Conservation (phyloP, 1,140 invertebrate genomes). For the Drepana arcuata region DNA sequence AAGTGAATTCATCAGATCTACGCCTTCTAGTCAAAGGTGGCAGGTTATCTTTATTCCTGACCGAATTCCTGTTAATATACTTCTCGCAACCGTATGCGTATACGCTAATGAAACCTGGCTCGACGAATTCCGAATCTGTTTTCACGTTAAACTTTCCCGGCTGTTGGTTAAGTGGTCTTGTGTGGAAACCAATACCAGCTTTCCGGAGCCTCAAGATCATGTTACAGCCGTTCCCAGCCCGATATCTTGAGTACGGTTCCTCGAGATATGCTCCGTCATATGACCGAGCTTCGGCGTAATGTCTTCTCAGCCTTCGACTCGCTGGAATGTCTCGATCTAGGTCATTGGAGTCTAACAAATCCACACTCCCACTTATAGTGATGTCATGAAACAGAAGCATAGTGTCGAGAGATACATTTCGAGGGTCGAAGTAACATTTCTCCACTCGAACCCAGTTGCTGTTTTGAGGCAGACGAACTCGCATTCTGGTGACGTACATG, state of each 20-base stretch:
- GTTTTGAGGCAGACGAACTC: conserved; percentile 75
- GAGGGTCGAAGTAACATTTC: conserved; percentile 81
- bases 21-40: conserved; percentile 46
- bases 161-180: conserved; percentile 61
- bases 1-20: conserved; percentile 54
- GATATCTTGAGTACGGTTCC: conserved; percentile 22
- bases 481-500: conserved; percentile 77
- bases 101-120: conserved; percentile 86
- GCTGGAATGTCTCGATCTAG: conserved; percentile 45
- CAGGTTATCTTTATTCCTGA: conserved; percentile 56
- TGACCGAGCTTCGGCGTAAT: conserved; percentile 54
- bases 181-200: conserved; percentile 82
- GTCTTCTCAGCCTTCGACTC: conserved; percentile 32
- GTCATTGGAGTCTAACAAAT: conserved; percentile 71
- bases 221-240: conserved; percentile 76
- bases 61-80: conserved; percentile 59
- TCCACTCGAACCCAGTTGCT: conserved; percentile 79
- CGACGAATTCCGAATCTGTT: conserved; percentile 86
- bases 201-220: conserved; percentile 84
- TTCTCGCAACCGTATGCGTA: conserved; percentile 86
- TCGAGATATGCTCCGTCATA: conserved; percentile 32
- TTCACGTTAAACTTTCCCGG: conserved; percentile 80
- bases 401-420: conserved; percentile 81
- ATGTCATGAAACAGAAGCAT: conserved; percentile 84
- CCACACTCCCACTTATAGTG: conserved; percentile 82